Evolutionary conservation across 2,113 vertebrate species (phyloP).

Genomic region (Psammodynastes pulverulentus): DNA sequence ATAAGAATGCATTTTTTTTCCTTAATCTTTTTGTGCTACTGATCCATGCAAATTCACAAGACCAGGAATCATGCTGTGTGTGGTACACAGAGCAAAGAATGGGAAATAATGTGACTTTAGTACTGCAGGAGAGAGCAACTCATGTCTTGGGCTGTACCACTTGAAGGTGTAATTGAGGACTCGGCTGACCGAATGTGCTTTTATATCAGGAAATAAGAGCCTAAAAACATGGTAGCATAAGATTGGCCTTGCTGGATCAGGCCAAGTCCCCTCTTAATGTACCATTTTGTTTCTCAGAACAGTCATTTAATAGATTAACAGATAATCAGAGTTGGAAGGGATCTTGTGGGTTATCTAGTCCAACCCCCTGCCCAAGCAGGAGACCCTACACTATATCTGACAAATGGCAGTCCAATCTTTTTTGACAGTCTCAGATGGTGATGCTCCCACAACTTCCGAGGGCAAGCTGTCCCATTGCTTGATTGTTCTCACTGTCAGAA

Average conservation of each 20-base stretch:
- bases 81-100: not conserved
- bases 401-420: too few relatives aligned
- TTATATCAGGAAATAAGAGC: not conserved
- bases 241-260: not conserved
- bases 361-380: too few relatives aligned
- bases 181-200: not conserved
- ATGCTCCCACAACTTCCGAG: too few relatives aligned
- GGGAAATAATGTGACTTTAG: not conserved
- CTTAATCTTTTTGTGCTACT: not conserved
- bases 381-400: too few relatives aligned
- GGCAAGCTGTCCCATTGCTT: too few relatives aligned
- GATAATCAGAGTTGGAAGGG: too few relatives aligned
- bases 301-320: too few relatives aligned
- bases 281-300: not conserved
- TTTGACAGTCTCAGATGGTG: too few relatives aligned
- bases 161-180: too few relatives aligned
- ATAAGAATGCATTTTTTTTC: not conserved
- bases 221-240: not conserved
- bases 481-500: too few relatives aligned
- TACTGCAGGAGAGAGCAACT: not conserved
- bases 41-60: not conserved
- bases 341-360: too few relatives aligned
- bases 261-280: not conserved
- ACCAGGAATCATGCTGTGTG: not conserved
- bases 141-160: not conserved